phyloP scores from a whole-genome alignment of 2,797 vertebrate genomes.

The Microcaecilia unicolor region DNA sequence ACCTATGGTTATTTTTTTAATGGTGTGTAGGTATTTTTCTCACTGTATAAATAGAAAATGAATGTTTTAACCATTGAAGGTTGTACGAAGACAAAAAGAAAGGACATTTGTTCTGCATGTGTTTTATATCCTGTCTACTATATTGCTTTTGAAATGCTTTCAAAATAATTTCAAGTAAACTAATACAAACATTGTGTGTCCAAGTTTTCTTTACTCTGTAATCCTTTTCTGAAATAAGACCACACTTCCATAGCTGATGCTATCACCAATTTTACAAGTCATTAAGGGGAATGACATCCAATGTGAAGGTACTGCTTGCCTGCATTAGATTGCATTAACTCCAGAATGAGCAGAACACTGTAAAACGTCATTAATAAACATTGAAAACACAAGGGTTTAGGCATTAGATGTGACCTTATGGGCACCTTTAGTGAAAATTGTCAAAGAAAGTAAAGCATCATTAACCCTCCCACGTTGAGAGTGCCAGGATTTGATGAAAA shows the following conservation, averaged over 20 bases:
- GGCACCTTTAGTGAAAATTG: background rate
- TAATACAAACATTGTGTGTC: background rate
- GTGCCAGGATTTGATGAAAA: background rate
- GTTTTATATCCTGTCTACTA: no score
- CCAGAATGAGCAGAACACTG: background rate
- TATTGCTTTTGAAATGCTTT: slow-evolving; percentile 1
- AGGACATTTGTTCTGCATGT: no score
- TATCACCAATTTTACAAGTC: slow-evolving; percentile 13
- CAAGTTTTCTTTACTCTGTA: no score
- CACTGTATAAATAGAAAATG: no score
- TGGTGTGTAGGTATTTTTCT: no score
- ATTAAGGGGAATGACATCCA: background rate
- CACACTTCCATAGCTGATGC: background rate
- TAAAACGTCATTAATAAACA: slow-evolving; percentile 1
- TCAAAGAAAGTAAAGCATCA: background rate
- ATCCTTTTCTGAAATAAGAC: no score
- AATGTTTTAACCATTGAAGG: no score
- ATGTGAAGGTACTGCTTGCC: background rate
- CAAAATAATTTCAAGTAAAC: slow-evolving; percentile 6
- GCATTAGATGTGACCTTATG: background rate
- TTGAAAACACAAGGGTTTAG: background rate
- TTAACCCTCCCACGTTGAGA: background rate
- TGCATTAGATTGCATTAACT: background rate
- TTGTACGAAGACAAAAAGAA: no score
- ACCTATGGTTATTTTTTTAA: no score